Percentiles rank a stretch among this genome's conserved stretches.
phyloP scores from a whole-genome alignment of 2,888 invertebrate genomes.

The Leptinotarsa tumamoca region DNA sequence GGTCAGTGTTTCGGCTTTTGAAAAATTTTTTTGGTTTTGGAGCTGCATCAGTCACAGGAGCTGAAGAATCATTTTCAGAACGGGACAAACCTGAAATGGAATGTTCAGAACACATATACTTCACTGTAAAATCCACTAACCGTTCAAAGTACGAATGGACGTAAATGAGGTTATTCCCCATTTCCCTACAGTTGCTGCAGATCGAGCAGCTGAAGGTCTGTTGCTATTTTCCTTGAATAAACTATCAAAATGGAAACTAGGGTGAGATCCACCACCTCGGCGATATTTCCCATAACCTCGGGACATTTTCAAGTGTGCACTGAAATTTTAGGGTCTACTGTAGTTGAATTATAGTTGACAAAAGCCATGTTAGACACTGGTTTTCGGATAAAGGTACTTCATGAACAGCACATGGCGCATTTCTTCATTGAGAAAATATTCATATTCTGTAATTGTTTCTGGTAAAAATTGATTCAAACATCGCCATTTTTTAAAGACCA shows the following conservation, averaged over 20 bases:
- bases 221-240: conserved; percentile 83
- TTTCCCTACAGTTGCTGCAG: conserved; percentile 91
- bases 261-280: conserved; percentile 64
- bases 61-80: conserved; percentile 46
- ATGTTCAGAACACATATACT: neutral
- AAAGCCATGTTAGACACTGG: conserved; percentile 33
- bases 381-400: neutral
- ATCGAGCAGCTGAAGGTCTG: conserved; percentile 88
- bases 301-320: conserved; percentile 60
- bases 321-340: conserved; percentile 24
- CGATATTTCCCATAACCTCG: conserved; percentile 68
- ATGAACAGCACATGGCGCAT: conserved; percentile 5
- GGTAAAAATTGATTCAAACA: conserved; percentile 38
- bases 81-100: conserved; percentile 44
- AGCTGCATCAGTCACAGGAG: conserved; percentile 59
- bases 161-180: conserved; percentile 96
- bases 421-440: conserved; percentile 14
- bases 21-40: conserved; percentile 90
- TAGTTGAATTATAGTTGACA: conserved; percentile 21
- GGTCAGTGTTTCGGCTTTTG: conserved; percentile 83
- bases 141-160: conserved; percentile 85
- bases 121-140: conserved; percentile 65
- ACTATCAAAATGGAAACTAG: conserved; percentile 76
- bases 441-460: conserved; percentile 21
- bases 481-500: conserved; percentile 45